These are phyloP conservation scores for Leucoraja ocellata DNA, from an alignment of 2,797 vertebrate genomes.

Conservation along the genomic window DNA sequence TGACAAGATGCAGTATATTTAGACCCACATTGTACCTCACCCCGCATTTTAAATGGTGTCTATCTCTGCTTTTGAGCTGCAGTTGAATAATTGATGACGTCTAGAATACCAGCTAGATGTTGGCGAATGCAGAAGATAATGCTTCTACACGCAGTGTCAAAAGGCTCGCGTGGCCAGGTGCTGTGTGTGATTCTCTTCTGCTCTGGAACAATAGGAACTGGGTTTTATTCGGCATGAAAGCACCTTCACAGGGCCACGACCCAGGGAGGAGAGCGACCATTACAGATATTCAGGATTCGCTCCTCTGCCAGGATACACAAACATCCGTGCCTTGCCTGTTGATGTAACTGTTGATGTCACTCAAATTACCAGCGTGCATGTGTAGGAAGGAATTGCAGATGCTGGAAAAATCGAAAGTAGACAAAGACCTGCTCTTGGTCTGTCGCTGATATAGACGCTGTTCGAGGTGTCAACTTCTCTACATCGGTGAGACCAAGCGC, in stretches of 20 bases:
- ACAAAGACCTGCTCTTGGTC: no score
- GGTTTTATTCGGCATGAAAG: not conserved
- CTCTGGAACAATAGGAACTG: not conserved
- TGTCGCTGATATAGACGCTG: no score
- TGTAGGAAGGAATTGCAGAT: no score
- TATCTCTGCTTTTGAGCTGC: not conserved
- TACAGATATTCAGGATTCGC: not conserved
- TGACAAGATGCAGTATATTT: not conserved
- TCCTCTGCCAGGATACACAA: not conserved
- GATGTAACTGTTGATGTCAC: not conserved
- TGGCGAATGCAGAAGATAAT: not conserved
- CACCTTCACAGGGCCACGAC: not conserved
- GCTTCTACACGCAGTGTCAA: not conserved
- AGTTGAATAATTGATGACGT: constrained; percentile 1
- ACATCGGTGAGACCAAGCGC: no score
- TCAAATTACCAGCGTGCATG: constrained; percentile 10
- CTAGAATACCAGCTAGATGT: not conserved
- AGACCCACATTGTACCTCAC: not conserved
- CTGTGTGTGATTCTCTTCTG: not conserved
- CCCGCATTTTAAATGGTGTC: not conserved
- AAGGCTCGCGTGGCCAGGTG: not conserved
- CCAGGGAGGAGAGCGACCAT: not conserved
- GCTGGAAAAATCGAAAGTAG: no score
- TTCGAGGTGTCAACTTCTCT: no score
- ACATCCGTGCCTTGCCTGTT: not conserved